Base-by-base conservation (phyloP, 2,797 vertebrate species). In the Spinus olivaceus region DNA sequence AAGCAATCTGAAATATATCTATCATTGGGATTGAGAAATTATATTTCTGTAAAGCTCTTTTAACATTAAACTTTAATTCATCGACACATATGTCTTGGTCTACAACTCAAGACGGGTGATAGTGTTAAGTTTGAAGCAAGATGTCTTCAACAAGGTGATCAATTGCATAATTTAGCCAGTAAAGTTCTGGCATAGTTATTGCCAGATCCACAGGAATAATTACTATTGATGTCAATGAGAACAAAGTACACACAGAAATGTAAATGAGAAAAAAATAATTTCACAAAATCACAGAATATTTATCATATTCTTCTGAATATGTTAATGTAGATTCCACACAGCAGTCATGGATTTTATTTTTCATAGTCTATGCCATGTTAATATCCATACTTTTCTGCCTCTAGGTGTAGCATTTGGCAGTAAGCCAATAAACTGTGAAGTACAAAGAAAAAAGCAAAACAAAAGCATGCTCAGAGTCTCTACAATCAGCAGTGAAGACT, bases 321-420 rank as follows among this genome's bases (percentile, higher is more conserved):
- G 27, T n/a, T 81, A 86, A 81, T 47, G 46, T 10, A 50, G 47
- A 69, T 64, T 94, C 67, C 71, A 86, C 44, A 77, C 2, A 92
- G 41, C 42, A 84, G 53, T 61, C 57, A 70, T 12, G 35, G 32
- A 79, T 88, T 94, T 94, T 84, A 7, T 51, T 94, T 92, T 95
- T 57, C 57, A 82, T 49, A 37, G n/a, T 86, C 67, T 56, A 47
- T 82, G 67, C 19, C 28, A 51, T 39, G 16, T 54, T 88, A 78
- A 80, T 65, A 81, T 71, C 41, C 42, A n/a, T 50, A 74, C 59
- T 93, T 94, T 94, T 87, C 61, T 95, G 89, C 74, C 71, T 91
- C 63, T 86, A 91, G 15, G 24, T 90, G 83, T 70, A 90, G 49
- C 49, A 81, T 15, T 73, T 86, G 88, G 65, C 79, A 91, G 27